Evolutionary conservation across 2,888 invertebrate species (phyloP).

Genomic region (Acholoe squamosa): DNA sequence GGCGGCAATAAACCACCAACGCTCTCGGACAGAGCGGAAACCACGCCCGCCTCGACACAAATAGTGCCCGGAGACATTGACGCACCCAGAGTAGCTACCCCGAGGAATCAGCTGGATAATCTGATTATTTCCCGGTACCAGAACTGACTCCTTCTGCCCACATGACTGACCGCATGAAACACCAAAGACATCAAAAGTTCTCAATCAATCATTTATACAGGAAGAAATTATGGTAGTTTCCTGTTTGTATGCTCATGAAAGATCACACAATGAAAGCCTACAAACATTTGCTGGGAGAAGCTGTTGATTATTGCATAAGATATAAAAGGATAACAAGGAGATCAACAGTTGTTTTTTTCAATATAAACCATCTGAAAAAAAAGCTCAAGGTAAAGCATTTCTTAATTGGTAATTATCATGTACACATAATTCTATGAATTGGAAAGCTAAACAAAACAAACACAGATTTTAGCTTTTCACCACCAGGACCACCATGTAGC

Average conservation of each 20-base stretch:
- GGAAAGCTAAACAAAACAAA: too few relatives aligned
- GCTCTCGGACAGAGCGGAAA: conserved; percentile 91
- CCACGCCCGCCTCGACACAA: conserved; percentile 84
- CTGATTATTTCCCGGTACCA: conserved; percentile 90
- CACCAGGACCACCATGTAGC: too few relatives aligned
- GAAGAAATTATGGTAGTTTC: not conserved
- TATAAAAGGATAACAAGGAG: too few relatives aligned
- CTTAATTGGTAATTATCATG: too few relatives aligned
- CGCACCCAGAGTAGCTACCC: conserved; percentile 70
- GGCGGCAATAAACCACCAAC: conserved; percentile 97
- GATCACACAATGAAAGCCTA: too few relatives aligned
- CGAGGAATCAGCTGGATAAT: conserved; percentile 85
- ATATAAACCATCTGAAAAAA: too few relatives aligned
- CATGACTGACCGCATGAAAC: conserved; percentile 87
- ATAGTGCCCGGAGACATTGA: not conserved
- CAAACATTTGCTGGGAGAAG: too few relatives aligned
- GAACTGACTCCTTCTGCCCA: conserved; percentile 88
- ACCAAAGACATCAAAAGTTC: not conserved
- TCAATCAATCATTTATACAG: not conserved
- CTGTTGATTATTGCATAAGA: too few relatives aligned
- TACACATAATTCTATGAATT: not conserved
- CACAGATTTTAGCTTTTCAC: too few relatives aligned
- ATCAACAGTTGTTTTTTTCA: too few relatives aligned
- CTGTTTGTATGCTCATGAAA: too few relatives aligned
- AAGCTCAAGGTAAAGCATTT: too few relatives aligned